These are phyloP conservation scores for Tetramorium alpestre DNA, from an alignment of 1,140 invertebrate species.

Conservation along the genomic window DNA sequence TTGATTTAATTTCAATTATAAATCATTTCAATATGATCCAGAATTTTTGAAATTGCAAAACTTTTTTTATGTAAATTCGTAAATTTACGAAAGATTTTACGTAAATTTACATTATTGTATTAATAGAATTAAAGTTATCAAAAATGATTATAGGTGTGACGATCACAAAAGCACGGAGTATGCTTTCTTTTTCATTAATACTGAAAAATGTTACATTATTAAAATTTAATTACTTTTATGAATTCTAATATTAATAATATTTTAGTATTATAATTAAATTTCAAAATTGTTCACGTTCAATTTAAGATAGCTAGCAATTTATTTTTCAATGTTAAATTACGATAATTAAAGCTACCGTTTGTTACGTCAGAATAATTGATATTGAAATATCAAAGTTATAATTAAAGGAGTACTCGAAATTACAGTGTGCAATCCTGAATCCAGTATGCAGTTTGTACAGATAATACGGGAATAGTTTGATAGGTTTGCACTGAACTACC, in stretches of 20 bases:
- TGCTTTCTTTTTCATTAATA: not conserved
- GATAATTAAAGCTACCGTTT: not conserved
- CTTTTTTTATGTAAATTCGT: not conserved
- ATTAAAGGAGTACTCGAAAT: slow-evolving; percentile 22
- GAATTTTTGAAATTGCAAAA: not conserved
- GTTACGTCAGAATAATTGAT: not conserved
- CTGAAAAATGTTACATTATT: not conserved
- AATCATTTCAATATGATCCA: not conserved
- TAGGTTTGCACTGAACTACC: not conserved
- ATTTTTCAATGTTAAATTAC: not conserved
- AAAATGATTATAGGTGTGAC: not conserved
- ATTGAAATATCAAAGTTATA: slow-evolving; percentile 34
- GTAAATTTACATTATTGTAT: not conserved
- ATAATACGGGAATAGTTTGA: slow-evolving; percentile 37
- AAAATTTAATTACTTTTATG: not conserved
- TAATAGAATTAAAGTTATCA: not conserved
- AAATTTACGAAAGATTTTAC: not conserved
- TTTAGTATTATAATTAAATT: not conserved
- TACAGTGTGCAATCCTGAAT: slow-evolving; percentile 11
- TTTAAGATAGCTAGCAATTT: not conserved
- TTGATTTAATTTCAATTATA: not conserved
- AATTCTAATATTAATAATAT: slow-evolving; percentile 1
- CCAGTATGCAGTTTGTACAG: not conserved
- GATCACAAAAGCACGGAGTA: not conserved
- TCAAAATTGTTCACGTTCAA: not conserved